Base-by-base conservation (phyloP, 1,140 invertebrate genomes). In the Caenorhabditis latens region DNA sequence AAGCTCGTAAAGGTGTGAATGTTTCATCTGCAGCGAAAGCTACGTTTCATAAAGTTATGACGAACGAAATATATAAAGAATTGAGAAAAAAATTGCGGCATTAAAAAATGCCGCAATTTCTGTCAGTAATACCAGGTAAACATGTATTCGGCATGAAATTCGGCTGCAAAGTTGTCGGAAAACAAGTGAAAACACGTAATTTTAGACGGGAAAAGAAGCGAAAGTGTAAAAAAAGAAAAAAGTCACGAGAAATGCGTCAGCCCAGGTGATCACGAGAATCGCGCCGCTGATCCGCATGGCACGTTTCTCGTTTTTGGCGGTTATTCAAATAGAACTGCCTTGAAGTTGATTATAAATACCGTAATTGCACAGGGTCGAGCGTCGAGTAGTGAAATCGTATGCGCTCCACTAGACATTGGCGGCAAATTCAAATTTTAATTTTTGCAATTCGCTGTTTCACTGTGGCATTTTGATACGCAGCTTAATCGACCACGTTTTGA, bases 1-100 rank as follows among this genome's bases (percentile, higher is more conserved):
- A 16, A 91, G 79, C 50, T 91, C 90, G 83, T 87, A 91, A 9
- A 91, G 88, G 50, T 87, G 86, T 0, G 90, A 91, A 24, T 79
- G 71, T n/a, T 79, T 79, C 71, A 79, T 79, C 71, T 79, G 71
- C 4, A 79, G 24, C 0, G 24, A 53, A 53, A 63, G 9, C 9
- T 6, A 11, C 13, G 24, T 9, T 5, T 21, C 11, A 32, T 21
- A 32, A 24, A 63, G 11, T 32, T 32, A 63, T 32, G 32, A 32
- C 2, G 32, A 32, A 32, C 32, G 11, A 63, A 63, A 63, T 32
- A 13, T 16, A 8, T 58, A n/a, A 58, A 58, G 8, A 58, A 5
- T 13, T 53, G 4, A 2, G 16, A 50, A 79, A 67, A 67, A 13
- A 16, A 53, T 16, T 13, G 50, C 50, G 71, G n/a, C n/a, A n/a